Conservation (phyloP, 1,140 invertebrate species). For the Colletes latitarsis region DNA sequence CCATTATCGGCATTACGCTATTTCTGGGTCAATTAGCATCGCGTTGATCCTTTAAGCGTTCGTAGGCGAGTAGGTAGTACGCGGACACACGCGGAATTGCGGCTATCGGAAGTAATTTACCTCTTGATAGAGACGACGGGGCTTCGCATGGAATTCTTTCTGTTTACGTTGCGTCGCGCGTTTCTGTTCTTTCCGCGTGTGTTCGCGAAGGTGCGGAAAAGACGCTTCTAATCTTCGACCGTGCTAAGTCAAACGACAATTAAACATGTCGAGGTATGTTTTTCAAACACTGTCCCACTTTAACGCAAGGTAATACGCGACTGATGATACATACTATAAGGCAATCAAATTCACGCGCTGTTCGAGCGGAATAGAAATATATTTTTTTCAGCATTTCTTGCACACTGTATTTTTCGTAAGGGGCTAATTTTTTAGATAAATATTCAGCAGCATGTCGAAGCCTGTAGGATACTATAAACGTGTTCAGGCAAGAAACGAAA, state of each 20-base stretch:
- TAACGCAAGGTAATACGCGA: too few species aligned
- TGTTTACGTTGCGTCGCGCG: background rate
- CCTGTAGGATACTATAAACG: background rate
- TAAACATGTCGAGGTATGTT: too few species aligned
- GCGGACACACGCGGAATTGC: slow-evolving; percentile 29
- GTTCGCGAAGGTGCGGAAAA: background rate
- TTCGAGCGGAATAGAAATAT: too few species aligned
- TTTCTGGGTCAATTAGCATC: slow-evolving; percentile 66
- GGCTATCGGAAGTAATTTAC: slow-evolving; percentile 38
- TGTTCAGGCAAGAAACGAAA: background rate
- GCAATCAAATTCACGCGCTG: too few species aligned
- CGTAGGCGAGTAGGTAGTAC: slow-evolving; percentile 19
- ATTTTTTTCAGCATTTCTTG: too few species aligned
- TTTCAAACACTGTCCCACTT: too few species aligned
- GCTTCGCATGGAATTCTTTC: background rate
- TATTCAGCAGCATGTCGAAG: too few species aligned
- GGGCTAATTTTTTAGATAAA: too few species aligned
- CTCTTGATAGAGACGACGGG: background rate
- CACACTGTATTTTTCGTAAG: too few species aligned
- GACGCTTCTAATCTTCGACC: too few species aligned
- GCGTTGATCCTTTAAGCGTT: slow-evolving; percentile 53
- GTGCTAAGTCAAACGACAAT: too few species aligned
- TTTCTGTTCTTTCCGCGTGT: background rate
- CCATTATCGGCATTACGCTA: slow-evolving; percentile 67
- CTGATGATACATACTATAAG: too few species aligned